phyloP scores from a whole-genome alignment of 2,113 vertebrate species.

The Melanerpes aurifrons region DNA sequence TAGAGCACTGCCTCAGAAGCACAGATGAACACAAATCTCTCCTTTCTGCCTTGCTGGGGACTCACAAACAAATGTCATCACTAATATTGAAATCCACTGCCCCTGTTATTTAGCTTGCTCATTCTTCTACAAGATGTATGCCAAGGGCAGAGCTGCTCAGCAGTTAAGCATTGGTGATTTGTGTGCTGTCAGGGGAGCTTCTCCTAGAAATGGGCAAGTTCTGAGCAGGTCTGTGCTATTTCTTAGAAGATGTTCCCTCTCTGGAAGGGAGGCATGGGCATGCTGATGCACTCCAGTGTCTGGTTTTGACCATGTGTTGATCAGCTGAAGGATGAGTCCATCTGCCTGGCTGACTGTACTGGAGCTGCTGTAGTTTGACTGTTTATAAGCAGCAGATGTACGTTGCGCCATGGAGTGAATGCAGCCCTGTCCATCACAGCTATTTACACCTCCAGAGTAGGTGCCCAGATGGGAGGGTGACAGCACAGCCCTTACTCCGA shows the following conservation, averaged over 20 bases:
- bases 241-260: not conserved
- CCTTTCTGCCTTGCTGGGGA: not conserved
- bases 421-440: not conserved
- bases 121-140: not conserved
- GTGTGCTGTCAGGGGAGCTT: not conserved
- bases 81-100: not conserved
- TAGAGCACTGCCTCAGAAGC: not conserved
- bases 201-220: not conserved
- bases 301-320: not conserved
- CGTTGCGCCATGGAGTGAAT: accelerated
- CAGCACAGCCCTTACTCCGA: not conserved
- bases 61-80: not conserved
- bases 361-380: not conserved
- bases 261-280: not conserved
- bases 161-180: not conserved
- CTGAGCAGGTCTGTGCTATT: not conserved
- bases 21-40: not conserved
- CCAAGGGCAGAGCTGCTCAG: not conserved
- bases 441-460: not conserved
- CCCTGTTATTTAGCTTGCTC: not conserved
- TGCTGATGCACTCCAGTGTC: accelerated
- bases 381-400: not conserved
- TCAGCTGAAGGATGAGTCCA: not conserved
- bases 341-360: not conserved
- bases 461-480: not conserved